These are phyloP conservation scores for Platanista minor DNA, from an alignment of 2,113 vertebrate species.

Conservation along the genomic window DNA sequence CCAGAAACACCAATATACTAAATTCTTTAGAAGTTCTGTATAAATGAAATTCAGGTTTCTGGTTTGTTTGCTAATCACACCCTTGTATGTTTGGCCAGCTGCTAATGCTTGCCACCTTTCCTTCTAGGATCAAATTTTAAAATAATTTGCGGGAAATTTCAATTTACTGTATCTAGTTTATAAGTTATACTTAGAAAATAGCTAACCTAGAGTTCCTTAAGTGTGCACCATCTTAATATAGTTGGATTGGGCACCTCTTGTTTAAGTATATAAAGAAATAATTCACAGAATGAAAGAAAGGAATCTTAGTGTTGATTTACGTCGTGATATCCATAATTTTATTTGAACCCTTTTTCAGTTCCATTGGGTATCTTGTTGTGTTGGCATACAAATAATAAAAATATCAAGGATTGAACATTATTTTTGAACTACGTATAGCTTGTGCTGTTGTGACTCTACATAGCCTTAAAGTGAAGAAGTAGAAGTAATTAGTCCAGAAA, in stretches of 20 bases:
- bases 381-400: neutral
- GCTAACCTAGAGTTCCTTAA: neutral
- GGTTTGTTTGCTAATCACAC: neutral
- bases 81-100: neutral
- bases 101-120: neutral
- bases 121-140: neutral
- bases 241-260: neutral
- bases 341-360: constrained; percentile 24
- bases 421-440: neutral
- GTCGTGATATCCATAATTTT: neutral
- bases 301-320: constrained; percentile 4
- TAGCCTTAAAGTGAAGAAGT: neutral
- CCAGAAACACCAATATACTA: neutral
- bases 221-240: neutral
- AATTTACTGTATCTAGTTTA: neutral
- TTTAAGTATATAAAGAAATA: neutral
- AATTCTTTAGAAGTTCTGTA: neutral
- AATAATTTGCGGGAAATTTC: neutral
- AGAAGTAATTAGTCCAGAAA: neutral
- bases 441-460: neutral
- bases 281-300: neutral
- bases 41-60: constrained; percentile 25
- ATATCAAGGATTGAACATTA: neutral
- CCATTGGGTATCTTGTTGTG: neutral
- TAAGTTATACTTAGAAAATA: constrained; percentile 30